Evolutionary conservation across 2,888 invertebrate genomes (phyloP), one percentile per base, ranked within the genome.

Genomic region (Lysandra coridon): DNA sequence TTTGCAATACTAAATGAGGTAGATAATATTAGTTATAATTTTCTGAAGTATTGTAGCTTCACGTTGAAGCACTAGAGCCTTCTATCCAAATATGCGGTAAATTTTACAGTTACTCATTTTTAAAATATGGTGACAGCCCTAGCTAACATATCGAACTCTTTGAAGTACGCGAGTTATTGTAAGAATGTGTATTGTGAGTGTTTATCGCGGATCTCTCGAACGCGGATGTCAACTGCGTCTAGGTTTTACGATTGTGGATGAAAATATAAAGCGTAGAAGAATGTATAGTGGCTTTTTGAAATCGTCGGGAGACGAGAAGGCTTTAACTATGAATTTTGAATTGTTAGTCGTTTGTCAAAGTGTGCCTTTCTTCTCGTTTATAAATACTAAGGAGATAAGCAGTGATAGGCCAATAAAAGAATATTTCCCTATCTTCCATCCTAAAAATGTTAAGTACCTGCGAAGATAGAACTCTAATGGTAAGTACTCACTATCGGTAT

Each of bases 111-210:
- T 69, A 14, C 4, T 37, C 33, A 1, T 69, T 69, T 69, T 4
- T 10, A 69, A 69, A 23, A 23, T 23, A 10, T 23, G 14, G 33
- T 69, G 69, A 69, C 69, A 69, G 12, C 69, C 69, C 69, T 69
- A 33, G 4, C 14, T 37, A 33, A 69, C 69, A 69, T 37, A 33
- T 33, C 69, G 69, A 69, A 69, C 17, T 69, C 82, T 85, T 88
- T 88, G 88, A 89, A 88, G 91, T 90, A 92, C 91, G 88, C 85
- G 87, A 88, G 87, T 80, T 73, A 80, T 81, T 81, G 81, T 81
- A 80, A 80, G 78, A 80, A 81, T 80, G 78, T 60, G 73, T 60
- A 73, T 77, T 77, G 78, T 78, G 64, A 74, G 74, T 78, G 44
- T 23, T 75, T 69, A 69, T 69, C 69, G 69, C 37, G 14, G 69